Evolutionary conservation across 2,888 invertebrate genomes (phyloP), one percentile per base, ranked within the genome.

Genomic region (Rhagophthalmus giganteus): DNA sequence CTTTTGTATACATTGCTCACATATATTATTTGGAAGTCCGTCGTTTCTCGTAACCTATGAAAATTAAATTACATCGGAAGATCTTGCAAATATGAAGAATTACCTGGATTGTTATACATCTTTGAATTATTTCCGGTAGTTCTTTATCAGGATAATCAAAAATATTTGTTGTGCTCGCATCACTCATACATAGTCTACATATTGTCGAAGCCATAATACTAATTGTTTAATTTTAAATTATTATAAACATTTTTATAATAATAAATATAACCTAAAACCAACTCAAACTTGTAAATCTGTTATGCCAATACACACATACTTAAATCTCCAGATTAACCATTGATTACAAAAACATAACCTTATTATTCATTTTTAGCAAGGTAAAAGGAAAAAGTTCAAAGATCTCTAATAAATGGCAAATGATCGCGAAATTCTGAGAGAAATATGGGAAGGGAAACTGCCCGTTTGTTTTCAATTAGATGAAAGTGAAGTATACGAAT

Each of bases 401-500:
- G 7, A 20, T 20, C 7, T 20, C 7, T 20, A 7, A 24, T 32
- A 45, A 64, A 95, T 95, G 95, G 93, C 94, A 57, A 92, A 94
- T 70, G 98, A 99, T 74, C 83, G 95, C 66, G 94, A 98, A 82
- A 87, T 97, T 49, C 77, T 96, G 45, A 82, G 96, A 49, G 94
- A 94, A 78, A 86, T 96, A 63, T 98, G 97, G 97, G 94, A 95
- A 66, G 94, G 94, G 12, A 90, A 91, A 74, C 79, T 99, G 35
- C 96, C 98, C 0, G 85, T 97, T 45, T 93, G 94, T 75, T 97
- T 99, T 74, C 86, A 86, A 65, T 78, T 98, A 37, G 85, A 93
- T 65, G 81, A 87, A 20, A 91, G 94, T 66, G 96, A 98, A 80
- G 86, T 93, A 14, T 85, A 84, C 71, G 90, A 90, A 65, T 80